Evolutionary conservation across 2,113 vertebrate genomes (phyloP), one percentile per base, ranked within the genome.

Genomic region (Cryptotis parvus): DNA sequence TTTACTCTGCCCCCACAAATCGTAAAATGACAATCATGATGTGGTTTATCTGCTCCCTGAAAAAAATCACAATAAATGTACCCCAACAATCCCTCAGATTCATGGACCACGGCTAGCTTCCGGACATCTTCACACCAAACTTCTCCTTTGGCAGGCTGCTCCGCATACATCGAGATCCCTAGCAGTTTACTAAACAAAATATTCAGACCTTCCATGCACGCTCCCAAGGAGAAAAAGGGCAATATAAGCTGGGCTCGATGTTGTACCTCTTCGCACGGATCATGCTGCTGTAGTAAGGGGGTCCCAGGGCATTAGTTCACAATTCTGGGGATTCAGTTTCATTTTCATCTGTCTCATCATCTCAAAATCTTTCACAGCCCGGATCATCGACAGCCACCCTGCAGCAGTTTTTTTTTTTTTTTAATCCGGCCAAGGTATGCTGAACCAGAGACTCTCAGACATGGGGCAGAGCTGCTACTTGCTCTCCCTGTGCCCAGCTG

Each of bases 61-160:
- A 99, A 99, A 96, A 99, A 99, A 95, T 99, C 99, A 98, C 99
- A 99, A 94, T 99, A 99, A 96, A 99, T 99, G 92, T 99, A 99
- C 70, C 99, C 99, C 92, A 99, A 91, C 91, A 99, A 97, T 92
- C 99, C 99, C 95, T 99, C 99, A 0, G 98, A 98, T 97, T 99
- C 99, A 45, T 99, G 99, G 92, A 99, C 98, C 65, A 99, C 99
- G 37, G 99, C 99, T 99, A 99, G 96, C 90, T 99, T 99, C 65
- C 98, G 97, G 80, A 99, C 98, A 18, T 99, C 99, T 27, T 99
- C 98, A 11, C 97, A 98, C 99, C 99, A 99, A 87, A 99, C 98
- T 95, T 99, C 99, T 95, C 99, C 99, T 49, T 95, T 97, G 3
- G 95, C 97, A 70, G 99, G 98, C 93, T 98, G 97, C 84, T 99